Conservation (phyloP, 2,113 vertebrate genomes). For the rat (Rattus norvegicus) region GRCr8 NC_086037.1:52604001-52604500, state of each 20-base stretch:
- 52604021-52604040: not conserved
- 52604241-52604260: not conserved
- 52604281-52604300: not conserved
- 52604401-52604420: not conserved
- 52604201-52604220: not conserved
- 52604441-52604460: not conserved
- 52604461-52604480: not conserved
- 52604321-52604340: not conserved
- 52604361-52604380: not conserved
- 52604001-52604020: not conserved
- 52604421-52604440: not conserved
- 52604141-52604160: not conserved
- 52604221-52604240: not conserved
- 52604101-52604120: not conserved
- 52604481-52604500: not conserved
- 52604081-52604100: not conserved
- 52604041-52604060: not conserved
- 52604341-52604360: not conserved
- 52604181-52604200: not conserved
- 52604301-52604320: not conserved
- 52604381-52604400: not conserved
- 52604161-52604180: not conserved
- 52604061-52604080: not conserved
- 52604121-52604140: not conserved
- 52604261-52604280: not conserved